Evolutionary conservation across 2,113 vertebrate genomes (phyloP), one percentile per base, ranked within the genome.

Genomic region (Neopipo cinnamomea): DNA sequence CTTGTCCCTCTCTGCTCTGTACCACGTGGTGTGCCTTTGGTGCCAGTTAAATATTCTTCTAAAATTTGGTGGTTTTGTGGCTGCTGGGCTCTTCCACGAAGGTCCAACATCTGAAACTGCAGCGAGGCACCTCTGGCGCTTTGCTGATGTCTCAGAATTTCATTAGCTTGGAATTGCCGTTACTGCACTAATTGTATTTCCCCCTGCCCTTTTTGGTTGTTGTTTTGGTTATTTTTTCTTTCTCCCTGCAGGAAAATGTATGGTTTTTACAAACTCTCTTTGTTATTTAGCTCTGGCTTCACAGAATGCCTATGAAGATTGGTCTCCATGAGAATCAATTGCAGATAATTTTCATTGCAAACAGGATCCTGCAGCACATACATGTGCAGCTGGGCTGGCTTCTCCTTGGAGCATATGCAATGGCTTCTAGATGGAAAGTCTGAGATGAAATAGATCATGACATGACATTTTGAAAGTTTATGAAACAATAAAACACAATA

Each of bases 401-500:
- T 71, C 91, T 94, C 72, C 61, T 72, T 2, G 8, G 73, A 91
- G 86, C 79, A 33, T 53, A 39, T 91, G 92, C 85, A 61, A 95
- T 81, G 71, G 52, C 75, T 94, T 81, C 66, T 96, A 79, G 70
- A 89, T 70, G 83, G 91, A 91, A 96, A 96, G 92, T 94, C 80
- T 66, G 94, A 78, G 95, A 93, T 95, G 47, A 91, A 96, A 96
- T 96, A 92, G 92, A 95, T 96, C 91, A 91, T 96, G 95, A 95
- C 94, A 95, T 91, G 85, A 92, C 91, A 79, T 93, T 96, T 94
- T 96, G 85, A 53, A 70, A 96, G 93, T 89, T 96, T 94, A 94
- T 96, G 88, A 96, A 96, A 97, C 93, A 96, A 96, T 96, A 94
- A 96, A 96, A 96, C 88, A 85, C 74, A 94, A 85, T 94, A 95